Evolutionary conservation across 2,888 invertebrate genomes (phyloP), one percentile per base, ranked within the genome.

Genomic region (Brachyptera putata): DNA sequence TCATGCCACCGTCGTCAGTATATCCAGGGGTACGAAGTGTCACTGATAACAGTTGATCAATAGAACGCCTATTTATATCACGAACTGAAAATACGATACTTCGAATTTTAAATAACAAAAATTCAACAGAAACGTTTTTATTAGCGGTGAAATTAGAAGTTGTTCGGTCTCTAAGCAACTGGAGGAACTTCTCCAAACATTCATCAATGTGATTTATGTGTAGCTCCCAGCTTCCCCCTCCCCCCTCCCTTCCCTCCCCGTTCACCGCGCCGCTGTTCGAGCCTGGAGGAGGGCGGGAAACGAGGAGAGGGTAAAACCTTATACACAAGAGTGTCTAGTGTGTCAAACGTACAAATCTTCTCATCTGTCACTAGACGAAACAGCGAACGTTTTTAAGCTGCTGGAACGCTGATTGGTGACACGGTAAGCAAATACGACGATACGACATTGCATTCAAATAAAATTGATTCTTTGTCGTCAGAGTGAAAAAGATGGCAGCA

Each of bases 201-300:
- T 58, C 56, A 58, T 61, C 61, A 58, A 61, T 61, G 58, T 61
- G 61, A 61, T 61, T 58, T 61, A 61, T 53, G 36, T 53, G 36
- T 7, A 30, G 7, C 30, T 30, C 30, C 30, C 30, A 7, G 30
- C 11, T 11, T 30, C 30, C 5, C n/a, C n/a, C 30, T 30, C 30
- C 30, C 30, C 30, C 30, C 30, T 5, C 5, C 5, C 30, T 30
- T 30, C 30, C 30, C 11, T n/a, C n/a, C n/a, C n/a, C n/a, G n/a
- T n/a, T n/a, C n/a, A n/a, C n/a, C n/a, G n/a, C n/a, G n/a, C n/a
- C n/a, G n/a, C 43, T 18, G 43, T 43, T n/a, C 11, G 49, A 3
- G 30, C 16, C 2, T 55, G 53, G 18, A 30, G 49, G n/a, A n/a
- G 41, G 21, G 26, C 18, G 3, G 30, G 25, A 49, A 3, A 36